Conservation (phyloP, 2,113 vertebrate species). For the Syngnathus scovelli region DNA sequence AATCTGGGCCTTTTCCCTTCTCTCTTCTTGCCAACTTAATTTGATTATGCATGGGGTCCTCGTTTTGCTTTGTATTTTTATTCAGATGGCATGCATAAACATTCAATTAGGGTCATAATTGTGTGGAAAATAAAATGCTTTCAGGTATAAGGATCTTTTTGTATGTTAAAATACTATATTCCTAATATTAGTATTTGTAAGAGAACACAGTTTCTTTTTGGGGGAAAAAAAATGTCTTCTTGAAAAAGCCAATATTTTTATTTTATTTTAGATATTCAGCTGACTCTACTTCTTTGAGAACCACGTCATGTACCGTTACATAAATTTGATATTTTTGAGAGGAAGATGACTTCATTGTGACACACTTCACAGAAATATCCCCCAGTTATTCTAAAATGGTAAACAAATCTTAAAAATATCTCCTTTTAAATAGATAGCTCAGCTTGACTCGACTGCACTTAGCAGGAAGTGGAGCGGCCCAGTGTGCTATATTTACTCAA, state of each 20-base stretch:
- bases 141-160: not conserved
- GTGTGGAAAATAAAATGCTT: not conserved
- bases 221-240: too few relatives aligned
- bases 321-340: not conserved
- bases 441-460: conserved; percentile 33
- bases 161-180: too few relatives aligned
- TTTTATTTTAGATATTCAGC: too few relatives aligned
- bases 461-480: conserved; percentile 41
- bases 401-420: conserved; percentile 48
- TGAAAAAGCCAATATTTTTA: too few relatives aligned
- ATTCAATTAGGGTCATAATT: not conserved
- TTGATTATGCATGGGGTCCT: conserved; percentile 35
- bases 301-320: not conserved
- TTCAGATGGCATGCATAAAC: not conserved
- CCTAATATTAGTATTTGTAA: too few relatives aligned
- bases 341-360: not conserved
- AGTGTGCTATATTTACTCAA: conserved; percentile 26
- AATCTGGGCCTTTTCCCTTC: conserved; percentile 54
- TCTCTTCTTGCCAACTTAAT: conserved; percentile 46
- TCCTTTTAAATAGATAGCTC: conserved; percentile 14
- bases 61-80: conserved; percentile 3
- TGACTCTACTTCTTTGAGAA: not conserved
- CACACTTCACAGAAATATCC: conserved; percentile 16
- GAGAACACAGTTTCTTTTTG: too few relatives aligned
- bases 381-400: conserved; percentile 37